Conservation (phyloP, 2,888 invertebrate species). For the Drosophila kuntzei region DNA sequence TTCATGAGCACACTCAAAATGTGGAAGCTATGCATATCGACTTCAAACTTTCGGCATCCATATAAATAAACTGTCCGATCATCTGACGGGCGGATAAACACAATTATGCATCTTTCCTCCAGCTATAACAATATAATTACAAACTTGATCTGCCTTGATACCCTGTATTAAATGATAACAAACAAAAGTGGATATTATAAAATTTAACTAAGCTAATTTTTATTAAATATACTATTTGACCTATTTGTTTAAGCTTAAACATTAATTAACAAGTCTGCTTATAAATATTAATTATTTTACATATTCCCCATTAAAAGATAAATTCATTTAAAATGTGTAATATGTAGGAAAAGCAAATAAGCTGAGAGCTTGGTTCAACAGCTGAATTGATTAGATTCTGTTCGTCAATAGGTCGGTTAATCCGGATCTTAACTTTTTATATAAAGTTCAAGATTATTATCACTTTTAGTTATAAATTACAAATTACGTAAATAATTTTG, state of each 20-base stretch:
- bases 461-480: background rate
- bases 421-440: background rate
- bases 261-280: no score
- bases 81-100: slow-evolving; percentile 15
- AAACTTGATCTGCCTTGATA: background rate
- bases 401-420: background rate
- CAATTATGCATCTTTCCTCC: background rate
- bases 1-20: slow-evolving; percentile 36
- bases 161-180: background rate
- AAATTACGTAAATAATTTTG: background rate
- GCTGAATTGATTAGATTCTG: background rate
- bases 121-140: slow-evolving; percentile 11
- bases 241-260: no score
- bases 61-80: slow-evolving; percentile 18
- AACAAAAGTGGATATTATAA: no score
- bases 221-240: no score
- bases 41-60: slow-evolving; percentile 12
- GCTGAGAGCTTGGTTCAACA: no score
- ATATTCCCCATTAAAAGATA: no score
- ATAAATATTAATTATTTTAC: no score
- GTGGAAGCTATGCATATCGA: slow-evolving; percentile 21
- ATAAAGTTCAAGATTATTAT: background rate
- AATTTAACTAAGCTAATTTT: background rate
- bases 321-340: no score
- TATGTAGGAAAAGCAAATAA: no score